phyloP scores from a whole-genome alignment of 2,797 vertebrate genomes.

The Babyrousa celebensis region DNA sequence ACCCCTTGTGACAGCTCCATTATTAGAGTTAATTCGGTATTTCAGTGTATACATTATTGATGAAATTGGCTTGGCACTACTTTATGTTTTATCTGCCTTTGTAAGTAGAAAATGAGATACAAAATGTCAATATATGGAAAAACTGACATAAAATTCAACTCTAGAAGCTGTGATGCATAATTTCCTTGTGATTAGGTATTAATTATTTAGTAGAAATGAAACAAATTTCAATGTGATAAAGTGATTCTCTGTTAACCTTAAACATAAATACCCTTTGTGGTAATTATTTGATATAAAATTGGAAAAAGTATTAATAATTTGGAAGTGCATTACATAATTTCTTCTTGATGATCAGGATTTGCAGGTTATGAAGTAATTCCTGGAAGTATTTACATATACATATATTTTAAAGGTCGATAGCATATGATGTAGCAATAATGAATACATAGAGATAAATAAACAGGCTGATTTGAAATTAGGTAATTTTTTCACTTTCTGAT shows the following conservation, averaged over 20 bases:
- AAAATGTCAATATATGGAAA: conserved; percentile 33
- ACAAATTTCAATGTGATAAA: background rate
- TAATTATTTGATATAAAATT: conserved; percentile 66
- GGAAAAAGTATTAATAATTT: conserved; percentile 45
- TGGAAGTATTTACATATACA: conserved; percentile 26
- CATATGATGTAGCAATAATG: background rate
- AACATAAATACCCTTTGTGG: conserved; percentile 34
- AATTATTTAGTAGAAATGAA: conserved; percentile 34
- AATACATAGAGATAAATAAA: conserved; percentile 37
- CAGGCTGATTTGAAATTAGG: conserved; percentile 35
- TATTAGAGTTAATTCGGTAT: background rate
- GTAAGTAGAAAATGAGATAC: conserved; percentile 22
- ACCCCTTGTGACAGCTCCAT: background rate
- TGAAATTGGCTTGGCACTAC: background rate
- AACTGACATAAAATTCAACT: conserved; percentile 39
- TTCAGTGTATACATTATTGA: background rate
- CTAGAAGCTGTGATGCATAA: background rate
- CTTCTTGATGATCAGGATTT: conserved; percentile 36
- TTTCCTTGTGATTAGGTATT: conserved; percentile 64
- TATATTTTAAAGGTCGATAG: background rate
- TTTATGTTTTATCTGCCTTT: conserved; percentile 19
- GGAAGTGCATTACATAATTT: conserved; percentile 15
- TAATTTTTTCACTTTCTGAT: conserved; percentile 67
- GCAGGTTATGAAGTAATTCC: background rate
- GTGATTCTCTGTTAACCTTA: conserved; percentile 7